Evolutionary conservation across 2,888 invertebrate species (phyloP), one percentile per base, ranked within the genome.

Genomic region (Argynnis bischoffii): DNA sequence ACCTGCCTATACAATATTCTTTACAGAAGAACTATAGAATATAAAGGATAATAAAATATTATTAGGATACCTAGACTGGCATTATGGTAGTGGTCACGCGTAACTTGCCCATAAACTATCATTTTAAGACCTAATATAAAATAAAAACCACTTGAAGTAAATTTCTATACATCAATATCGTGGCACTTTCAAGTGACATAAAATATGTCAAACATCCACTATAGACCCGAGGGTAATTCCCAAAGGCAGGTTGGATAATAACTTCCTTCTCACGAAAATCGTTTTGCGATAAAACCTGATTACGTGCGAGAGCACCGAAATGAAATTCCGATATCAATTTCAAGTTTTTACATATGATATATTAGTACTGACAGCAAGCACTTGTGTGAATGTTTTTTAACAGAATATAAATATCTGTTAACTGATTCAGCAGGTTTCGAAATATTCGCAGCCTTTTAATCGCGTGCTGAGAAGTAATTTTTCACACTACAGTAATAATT

Each of bases 191-290:
- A 46, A 26, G 46, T 63, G 46, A 54, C n/a, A 54, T 53, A 21
- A 21, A 54, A 63, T 21, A 53, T 63, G 21, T 54, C 59, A 26
- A 48, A 59, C 26, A 55, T 55, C 13, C 31, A 16, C 31, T 50
- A 21, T 57, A 61, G 55, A 21, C 74, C 71, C 70, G 73, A 77
- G 77, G 72, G 75, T 75, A 80, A 84, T 82, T 83, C 81, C 84
- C 82, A 61, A 71, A 80, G 81, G 81, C 75, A 54, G 75, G 72
- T 72, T 69, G 77, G 81, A 83, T 81, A 83, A 82, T 80, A 81
- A 80, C 76, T 78, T 73, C 76, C 78, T 61, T 41, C 66, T 68
- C 63, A 56, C 76, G 71, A 68, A 77, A 68, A 72, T 66, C 57
- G 18, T 50, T 66, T 77, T 73, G 73, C 61, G 67, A 74, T 74